These are phyloP conservation scores for Tryphoninae sp. DNA, from an alignment of 2,888 invertebrate species.

Conservation along the genomic window DNA sequence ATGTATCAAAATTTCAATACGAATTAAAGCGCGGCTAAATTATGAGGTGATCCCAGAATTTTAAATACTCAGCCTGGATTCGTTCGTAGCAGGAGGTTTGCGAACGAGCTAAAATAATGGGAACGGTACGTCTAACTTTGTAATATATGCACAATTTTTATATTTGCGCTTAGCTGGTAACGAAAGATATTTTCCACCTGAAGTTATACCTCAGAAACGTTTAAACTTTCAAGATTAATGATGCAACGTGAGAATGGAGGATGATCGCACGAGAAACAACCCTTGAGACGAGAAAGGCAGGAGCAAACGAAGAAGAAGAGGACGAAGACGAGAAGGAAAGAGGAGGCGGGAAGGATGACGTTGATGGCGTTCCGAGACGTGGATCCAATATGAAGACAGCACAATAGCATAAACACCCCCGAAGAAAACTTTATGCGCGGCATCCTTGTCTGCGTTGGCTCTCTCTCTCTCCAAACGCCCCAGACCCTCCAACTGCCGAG, in stretches of 20 bases:
- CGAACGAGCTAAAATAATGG: neutral
- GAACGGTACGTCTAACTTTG: neutral
- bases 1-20: too few relatives aligned
- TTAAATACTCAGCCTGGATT: too few relatives aligned
- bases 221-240: constrained; percentile 55
- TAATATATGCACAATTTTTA: neutral
- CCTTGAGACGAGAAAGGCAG: constrained; percentile 52
- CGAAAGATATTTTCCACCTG: constrained; percentile 2
- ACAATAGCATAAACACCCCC: constrained; percentile 43
- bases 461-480: neutral
- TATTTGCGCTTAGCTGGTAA: neutral
- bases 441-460: neutral
- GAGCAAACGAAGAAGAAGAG: constrained; percentile 1
- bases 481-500: neutral
- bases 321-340: constrained; percentile 10
- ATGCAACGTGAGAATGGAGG: constrained; percentile 39
- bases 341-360: neutral
- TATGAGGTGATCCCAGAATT: too few relatives aligned
- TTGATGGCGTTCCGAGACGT: constrained; percentile 27
- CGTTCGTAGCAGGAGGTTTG: too few relatives aligned
- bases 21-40: too few relatives aligned
- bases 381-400: constrained; percentile 50
- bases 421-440: neutral
- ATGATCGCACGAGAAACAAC: constrained; percentile 37
- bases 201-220: constrained; percentile 23